Evolutionary conservation across 2,888 invertebrate species (phyloP).

Genomic region (Pristionchus arcanus): DNA sequence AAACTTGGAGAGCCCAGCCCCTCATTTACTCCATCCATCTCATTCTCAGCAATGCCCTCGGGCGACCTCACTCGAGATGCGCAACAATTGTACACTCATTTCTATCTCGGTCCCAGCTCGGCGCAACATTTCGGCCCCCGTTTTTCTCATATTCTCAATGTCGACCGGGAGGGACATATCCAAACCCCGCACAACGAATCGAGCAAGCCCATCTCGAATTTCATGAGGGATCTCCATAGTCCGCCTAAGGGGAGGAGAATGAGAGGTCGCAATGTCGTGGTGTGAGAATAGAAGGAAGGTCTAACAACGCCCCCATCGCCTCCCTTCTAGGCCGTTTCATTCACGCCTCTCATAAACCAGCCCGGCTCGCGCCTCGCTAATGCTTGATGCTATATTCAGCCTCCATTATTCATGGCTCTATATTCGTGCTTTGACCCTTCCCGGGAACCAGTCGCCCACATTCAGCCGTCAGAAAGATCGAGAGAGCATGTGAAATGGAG

Average conservation of each 20-base stretch:
- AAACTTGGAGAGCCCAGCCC: neutral
- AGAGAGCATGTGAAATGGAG: neutral
- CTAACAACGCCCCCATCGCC: neutral
- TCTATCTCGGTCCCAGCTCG: neutral
- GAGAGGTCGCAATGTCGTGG: neutral
- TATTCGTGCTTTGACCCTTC: neutral
- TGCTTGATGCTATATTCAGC: neutral
- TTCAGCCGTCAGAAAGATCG: neutral
- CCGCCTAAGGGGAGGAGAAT: neutral
- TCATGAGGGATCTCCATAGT: neutral
- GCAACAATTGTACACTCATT: neutral
- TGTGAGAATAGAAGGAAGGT: neutral
- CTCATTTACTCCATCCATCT: neutral
- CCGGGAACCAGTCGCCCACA: neutral
- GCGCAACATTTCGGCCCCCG: neutral
- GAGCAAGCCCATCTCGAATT: conserved; percentile 12
- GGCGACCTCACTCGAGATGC: neutral
- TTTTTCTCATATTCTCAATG: neutral
- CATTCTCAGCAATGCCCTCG: neutral
- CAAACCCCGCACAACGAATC: conserved; percentile 21
- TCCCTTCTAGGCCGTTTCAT: neutral
- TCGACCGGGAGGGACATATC: conserved; percentile 9
- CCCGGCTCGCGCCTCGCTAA: neutral
- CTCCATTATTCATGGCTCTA: neutral
- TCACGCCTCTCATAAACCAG: neutral